phyloP scores from a whole-genome alignment of 2,113 vertebrate species.

The Leptobrachium ailaonicum region DNA sequence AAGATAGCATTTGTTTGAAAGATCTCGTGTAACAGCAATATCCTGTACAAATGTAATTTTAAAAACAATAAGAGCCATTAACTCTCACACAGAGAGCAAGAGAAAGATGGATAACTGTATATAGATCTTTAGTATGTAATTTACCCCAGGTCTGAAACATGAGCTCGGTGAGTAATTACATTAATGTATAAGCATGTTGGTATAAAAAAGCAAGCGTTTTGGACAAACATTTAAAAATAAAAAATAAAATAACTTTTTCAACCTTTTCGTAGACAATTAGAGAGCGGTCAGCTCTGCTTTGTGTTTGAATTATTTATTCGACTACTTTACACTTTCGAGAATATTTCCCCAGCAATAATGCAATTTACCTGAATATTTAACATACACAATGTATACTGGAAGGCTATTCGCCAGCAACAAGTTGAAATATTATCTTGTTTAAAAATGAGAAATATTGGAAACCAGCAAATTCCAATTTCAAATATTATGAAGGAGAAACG shows the following conservation, averaged over 20 bases:
- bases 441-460: too few relatives aligned
- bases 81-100: slow-evolving; percentile 84
- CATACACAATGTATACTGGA: background rate
- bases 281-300: slow-evolving; percentile 60
- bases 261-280: slow-evolving; percentile 70
- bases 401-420: too few relatives aligned
- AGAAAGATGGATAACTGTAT: slow-evolving; percentile 88
- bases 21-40: slow-evolving; percentile 93
- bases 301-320: slow-evolving; percentile 68
- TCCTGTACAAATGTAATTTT: slow-evolving; percentile 96
- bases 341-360: slow-evolving; percentile 62
- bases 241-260: slow-evolving; percentile 62
- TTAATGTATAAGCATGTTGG: slow-evolving; percentile 87
- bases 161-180: slow-evolving; percentile 83
- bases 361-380: slow-evolving; percentile 28
- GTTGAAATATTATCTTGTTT: too few relatives aligned
- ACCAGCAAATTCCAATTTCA: too few relatives aligned
- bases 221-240: slow-evolving; percentile 6
- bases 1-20: slow-evolving; percentile 88
- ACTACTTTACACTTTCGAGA: slow-evolving; percentile 70
- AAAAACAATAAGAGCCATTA: slow-evolving; percentile 94
- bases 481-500: too few relatives aligned
- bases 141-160: slow-evolving; percentile 84
- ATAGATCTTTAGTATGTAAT: slow-evolving; percentile 92
- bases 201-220: slow-evolving; percentile 68